phyloP scores from a whole-genome alignment of 2,113 vertebrate species.

The Lucifuga dentata region DNA sequence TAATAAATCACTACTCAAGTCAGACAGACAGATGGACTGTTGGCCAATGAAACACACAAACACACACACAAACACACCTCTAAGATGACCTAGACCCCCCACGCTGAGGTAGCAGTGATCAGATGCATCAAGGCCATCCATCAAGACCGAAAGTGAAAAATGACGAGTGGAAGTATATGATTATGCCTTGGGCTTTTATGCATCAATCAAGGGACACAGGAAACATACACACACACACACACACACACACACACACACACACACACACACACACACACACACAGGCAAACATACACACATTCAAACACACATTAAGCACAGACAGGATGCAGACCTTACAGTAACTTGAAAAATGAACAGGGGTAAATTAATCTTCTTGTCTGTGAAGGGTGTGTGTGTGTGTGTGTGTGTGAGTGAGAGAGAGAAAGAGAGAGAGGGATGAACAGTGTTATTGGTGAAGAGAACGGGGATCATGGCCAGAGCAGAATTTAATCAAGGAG shows the following conservation, averaged over 20 bases:
- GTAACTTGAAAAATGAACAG: constrained; percentile 75
- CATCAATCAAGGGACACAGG: constrained; percentile 68
- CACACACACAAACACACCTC: constrained; percentile 25
- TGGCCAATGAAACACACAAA: constrained; percentile 39
- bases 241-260: constrained; percentile 21
- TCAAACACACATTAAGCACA: constrained; percentile 61
- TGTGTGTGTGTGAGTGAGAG: constrained; percentile 10
- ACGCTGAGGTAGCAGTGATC: constrained; percentile 67
- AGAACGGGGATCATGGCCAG: constrained; percentile 63
- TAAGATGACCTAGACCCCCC: constrained; percentile 66
- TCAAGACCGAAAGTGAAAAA: constrained; percentile 78
- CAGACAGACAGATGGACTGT: constrained; percentile 55
- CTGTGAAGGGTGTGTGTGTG: constrained; percentile 29
- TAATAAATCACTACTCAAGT: constrained; percentile 52
- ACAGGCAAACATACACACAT: constrained; percentile 28
- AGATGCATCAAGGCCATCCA: constrained; percentile 69
- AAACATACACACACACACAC: constrained; percentile 40
- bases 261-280: constrained; percentile 32
- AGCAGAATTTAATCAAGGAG: constrained; percentile 71
- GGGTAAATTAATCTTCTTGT: constrained; percentile 75
- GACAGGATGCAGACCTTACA: constrained; percentile 48
- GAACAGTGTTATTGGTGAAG: constrained; percentile 54
- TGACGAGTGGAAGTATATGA: constrained; percentile 80
- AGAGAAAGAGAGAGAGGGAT: constrained; percentile 49
- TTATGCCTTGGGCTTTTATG: constrained; percentile 71